phyloP scores from a whole-genome alignment of 2,113 vertebrate species.

The Corydoras sp. region DNA sequence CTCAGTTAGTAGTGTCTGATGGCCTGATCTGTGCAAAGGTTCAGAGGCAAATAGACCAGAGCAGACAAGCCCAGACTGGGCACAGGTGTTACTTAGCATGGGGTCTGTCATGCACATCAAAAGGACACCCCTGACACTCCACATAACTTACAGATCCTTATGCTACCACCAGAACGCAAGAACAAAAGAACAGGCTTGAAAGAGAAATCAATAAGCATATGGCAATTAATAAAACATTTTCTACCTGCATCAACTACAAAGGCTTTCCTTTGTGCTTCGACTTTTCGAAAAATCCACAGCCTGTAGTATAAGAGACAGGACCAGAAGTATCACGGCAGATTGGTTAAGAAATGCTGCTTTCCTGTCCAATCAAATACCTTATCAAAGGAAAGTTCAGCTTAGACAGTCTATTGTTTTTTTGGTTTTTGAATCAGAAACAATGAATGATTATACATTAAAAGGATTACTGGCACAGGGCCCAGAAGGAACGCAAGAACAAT shows the following conservation, averaged over 20 bases:
- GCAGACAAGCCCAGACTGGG: conserved; percentile 42
- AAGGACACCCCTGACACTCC: conserved; percentile 91
- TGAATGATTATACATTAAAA: not conserved
- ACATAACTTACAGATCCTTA: conserved; percentile 91
- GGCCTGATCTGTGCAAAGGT: conserved; percentile 37
- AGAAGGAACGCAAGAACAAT: too few species aligned
- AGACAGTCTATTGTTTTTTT: conserved; percentile 15
- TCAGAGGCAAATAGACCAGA: conserved; percentile 36
- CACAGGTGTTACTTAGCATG: conserved; percentile 75
- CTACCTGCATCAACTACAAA: conserved; percentile 86
- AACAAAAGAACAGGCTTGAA: conserved; percentile 91
- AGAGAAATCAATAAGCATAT: conserved; percentile 93
- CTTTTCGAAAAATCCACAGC: conserved; percentile 33
- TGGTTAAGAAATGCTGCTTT: conserved; percentile 36
- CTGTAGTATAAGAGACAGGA: conserved; percentile 35
- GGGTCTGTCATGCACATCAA: conserved; percentile 86
- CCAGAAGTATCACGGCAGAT: conserved; percentile 27
- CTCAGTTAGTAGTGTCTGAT: conserved; percentile 46
- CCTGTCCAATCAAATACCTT: conserved; percentile 31
- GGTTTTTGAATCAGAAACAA: conserved; percentile 2
- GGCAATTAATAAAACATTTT: conserved; percentile 94
- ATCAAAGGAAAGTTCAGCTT: conserved; percentile 27
- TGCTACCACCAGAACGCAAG: conserved; percentile 90
- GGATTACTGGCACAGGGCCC: not conserved
- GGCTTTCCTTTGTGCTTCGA: conserved; percentile 64